These are phyloP conservation scores for Lepidotrigona ventralis DNA, from an alignment of 1,140 invertebrate genomes.

Conservation along the genomic window DNA sequence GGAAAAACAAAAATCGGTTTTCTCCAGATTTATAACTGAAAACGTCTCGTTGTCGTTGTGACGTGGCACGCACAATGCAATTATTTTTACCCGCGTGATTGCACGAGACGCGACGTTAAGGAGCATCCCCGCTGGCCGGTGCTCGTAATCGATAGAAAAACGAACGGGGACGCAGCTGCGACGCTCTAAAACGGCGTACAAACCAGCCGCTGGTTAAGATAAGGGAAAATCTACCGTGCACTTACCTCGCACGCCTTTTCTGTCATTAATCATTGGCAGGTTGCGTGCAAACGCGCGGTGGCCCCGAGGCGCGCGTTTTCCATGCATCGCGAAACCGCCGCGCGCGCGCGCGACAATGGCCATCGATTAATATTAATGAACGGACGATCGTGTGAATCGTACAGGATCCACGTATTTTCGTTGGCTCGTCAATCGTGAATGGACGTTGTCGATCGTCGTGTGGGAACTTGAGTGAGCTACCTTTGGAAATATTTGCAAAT, in stretches of 20 bases:
- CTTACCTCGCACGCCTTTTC: conserved; percentile 55
- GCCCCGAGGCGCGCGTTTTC: conserved; percentile 50
- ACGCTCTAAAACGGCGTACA: not conserved
- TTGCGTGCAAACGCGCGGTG: conserved; percentile 40
- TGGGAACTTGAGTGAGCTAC: too few species aligned
- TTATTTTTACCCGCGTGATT: conserved; percentile 47
- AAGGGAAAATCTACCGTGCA: conserved; percentile 53
- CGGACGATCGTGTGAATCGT: conserved; percentile 58
- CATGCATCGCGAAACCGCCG: conserved; percentile 59
- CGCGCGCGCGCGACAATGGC: conserved; percentile 47
- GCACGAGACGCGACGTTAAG: conserved; percentile 1
- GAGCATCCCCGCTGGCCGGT: conserved; percentile 21
- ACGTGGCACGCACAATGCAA: not conserved
- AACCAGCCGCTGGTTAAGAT: conserved; percentile 44
- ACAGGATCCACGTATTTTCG: conserved; percentile 33
- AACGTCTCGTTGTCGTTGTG: not conserved
- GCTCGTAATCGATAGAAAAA: conserved; percentile 42
- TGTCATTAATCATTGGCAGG: conserved; percentile 58
- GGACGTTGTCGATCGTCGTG: not conserved
- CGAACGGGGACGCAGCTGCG: conserved; percentile 12
- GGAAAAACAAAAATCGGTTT: not conserved
- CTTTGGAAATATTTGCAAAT: not conserved
- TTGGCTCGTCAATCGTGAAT: conserved; percentile 4
- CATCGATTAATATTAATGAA: conserved; percentile 68
- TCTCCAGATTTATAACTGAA: not conserved